A percentile compares a stretch with the other conserved stretches of the same genome.
Evolutionary conservation across 92 coral and sea anemone species (phyloP).

Genomic region (Actinernus sp.): DNA sequence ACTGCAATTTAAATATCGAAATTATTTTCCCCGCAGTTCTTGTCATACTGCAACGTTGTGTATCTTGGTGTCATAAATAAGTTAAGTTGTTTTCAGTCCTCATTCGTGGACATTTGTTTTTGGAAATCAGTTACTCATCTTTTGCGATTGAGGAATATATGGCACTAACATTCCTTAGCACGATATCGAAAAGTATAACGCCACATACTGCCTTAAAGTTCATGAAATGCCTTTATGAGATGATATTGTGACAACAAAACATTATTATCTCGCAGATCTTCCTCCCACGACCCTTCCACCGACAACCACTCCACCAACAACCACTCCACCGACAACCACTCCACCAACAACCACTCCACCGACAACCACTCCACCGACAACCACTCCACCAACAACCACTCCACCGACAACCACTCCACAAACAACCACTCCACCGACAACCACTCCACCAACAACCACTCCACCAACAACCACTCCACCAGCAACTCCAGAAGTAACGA

Average conservation of each 20-base stretch:
- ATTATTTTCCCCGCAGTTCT: too few relatives aligned
- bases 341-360: constrained; percentile 19
- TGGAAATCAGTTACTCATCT: too few relatives aligned
- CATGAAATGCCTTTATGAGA: too few relatives aligned
- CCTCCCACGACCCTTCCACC: constrained; percentile 18
- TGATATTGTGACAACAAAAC: background rate
- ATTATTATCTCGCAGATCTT: background rate
- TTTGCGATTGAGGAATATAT: too few relatives aligned
- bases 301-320: constrained; percentile 3
- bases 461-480: background rate
- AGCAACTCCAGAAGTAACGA: background rate
- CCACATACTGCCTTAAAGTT: too few relatives aligned
- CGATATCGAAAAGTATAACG: too few relatives aligned
- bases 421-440: background rate
- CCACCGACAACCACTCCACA: background rate
- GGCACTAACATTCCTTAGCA: too few relatives aligned
- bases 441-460: background rate
- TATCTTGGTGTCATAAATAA: too few relatives aligned
- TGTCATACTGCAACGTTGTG: too few relatives aligned
- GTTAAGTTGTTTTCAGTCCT: too few relatives aligned
- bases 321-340: background rate
- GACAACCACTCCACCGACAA: background rate
- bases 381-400: background rate
- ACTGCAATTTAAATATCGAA: too few relatives aligned
- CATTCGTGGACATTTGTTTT: too few relatives aligned